Percentiles rank a stretch among this genome's conserved stretches.
Conservation (phyloP, 2,113 vertebrate genomes). For the Strix aluco region DNA sequence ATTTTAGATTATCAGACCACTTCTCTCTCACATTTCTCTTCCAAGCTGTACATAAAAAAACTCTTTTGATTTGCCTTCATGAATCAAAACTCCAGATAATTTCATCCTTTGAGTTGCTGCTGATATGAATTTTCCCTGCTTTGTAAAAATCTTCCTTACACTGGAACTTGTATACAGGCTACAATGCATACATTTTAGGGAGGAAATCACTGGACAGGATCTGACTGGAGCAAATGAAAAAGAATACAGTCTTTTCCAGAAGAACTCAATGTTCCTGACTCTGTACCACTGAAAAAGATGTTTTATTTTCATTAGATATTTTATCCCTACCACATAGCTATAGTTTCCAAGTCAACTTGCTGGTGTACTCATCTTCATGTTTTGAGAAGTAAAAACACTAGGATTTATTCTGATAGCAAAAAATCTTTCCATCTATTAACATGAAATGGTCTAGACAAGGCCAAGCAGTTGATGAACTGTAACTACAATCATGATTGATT, state of each 20-base stretch:
- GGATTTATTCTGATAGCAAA: background rate
- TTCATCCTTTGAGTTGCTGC: background rate
- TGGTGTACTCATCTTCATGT: background rate
- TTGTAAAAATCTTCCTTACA: background rate
- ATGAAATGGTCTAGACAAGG: background rate
- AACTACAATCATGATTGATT: background rate
- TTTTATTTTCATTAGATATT: background rate
- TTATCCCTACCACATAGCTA: background rate
- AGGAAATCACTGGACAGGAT: background rate
- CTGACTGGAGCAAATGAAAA: background rate
- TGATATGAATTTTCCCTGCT: background rate
- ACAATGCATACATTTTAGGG: background rate
- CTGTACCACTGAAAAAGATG: background rate
- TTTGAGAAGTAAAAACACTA: background rate
- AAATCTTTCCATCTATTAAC: background rate
- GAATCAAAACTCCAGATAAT: background rate
- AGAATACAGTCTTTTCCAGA: background rate
- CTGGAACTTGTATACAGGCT: background rate
- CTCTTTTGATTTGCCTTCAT: background rate
- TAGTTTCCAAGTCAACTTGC: background rate
- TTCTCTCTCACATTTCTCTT: background rate
- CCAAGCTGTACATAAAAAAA: background rate
- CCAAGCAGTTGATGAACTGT: background rate
- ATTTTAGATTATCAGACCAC: background rate
- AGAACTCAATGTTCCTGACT: background rate